A percentile compares a stretch with the other conserved stretches of the same genome.
phyloP scores from a whole-genome alignment of 2,113 vertebrate genomes.

The Camelus bactrianus region DNA sequence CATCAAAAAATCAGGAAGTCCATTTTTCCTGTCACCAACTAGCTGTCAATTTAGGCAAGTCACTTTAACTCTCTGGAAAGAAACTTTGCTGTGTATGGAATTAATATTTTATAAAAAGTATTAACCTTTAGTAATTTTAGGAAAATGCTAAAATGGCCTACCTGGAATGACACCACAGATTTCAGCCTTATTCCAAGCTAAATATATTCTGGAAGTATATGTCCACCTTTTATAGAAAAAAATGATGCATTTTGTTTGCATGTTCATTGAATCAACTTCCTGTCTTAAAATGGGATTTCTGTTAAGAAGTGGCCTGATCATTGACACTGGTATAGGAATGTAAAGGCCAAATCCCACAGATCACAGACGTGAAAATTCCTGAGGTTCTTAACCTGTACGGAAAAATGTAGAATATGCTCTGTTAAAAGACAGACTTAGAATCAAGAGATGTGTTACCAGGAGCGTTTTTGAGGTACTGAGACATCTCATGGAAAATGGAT shows the following conservation, averaged over 20 bases:
- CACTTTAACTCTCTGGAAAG: background rate
- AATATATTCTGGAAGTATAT: conserved; percentile 39
- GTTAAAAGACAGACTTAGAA: background rate
- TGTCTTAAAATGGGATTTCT: conserved; percentile 41
- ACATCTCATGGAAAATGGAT: background rate
- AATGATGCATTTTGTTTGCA: background rate
- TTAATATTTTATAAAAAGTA: conserved; percentile 51
- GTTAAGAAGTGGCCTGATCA: background rate
- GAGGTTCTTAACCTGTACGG: background rate
- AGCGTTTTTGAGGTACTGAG: background rate
- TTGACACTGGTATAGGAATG: background rate
- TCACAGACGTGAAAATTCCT: background rate
- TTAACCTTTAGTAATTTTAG: conserved; percentile 12
- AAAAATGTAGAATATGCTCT: background rate
- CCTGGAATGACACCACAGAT: background rate
- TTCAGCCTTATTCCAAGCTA: conserved; percentile 20
- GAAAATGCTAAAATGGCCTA: background rate
- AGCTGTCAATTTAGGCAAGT: conserved; percentile 49
- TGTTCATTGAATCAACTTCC: background rate
- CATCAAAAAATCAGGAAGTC: background rate
- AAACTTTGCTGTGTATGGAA: background rate
- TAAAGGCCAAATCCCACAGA: background rate
- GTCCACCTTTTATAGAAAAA: background rate
- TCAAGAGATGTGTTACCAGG: background rate
- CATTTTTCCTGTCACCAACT: background rate